Evolutionary conservation across 1,140 invertebrate species (phyloP), one percentile per base, ranked within the genome.

Genomic region (Achroia grisella): DNA sequence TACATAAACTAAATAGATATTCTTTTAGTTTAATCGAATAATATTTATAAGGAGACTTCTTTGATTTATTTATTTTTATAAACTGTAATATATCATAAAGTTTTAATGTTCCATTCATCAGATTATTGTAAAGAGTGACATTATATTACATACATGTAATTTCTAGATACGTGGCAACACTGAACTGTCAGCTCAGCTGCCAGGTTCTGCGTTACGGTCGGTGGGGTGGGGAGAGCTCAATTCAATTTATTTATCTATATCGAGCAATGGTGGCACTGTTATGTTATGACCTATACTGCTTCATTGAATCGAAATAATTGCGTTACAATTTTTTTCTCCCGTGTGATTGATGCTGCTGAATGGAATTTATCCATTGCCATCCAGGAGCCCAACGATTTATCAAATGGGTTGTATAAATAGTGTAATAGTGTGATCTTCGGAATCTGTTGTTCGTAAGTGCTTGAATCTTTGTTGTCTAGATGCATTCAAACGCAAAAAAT

Each of bases 241-340:
- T n/a, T n/a, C n/a, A n/a, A n/a, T n/a, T n/a, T n/a, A n/a, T n/a
- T n/a, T n/a, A n/a, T n/a, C 61, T 68, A 56, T 64, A 67, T 60
- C 61, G 59, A 68, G 63, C 49, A 70, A 79, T 76, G 73, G 73
- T 80, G 70, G 71, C n/a, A n/a, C n/a, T n/a, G n/a, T 23, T 2
- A 23, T 74, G 61, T 73, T 48, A 48, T 60, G 44, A 57, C 55
- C 55, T 49, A 43, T 48, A 48, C 35, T 35, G 37, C 37, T 23
- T 23, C 6, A 23, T 23, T 48, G 43, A 30, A 45, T 48, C 39
- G 39, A 47, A 56, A 39, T 50, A 40, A 51, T 39, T 56, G 48
- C 37, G 17, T 41, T 37, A 23, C 2, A 23, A 23, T 23, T 23
- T 6, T 23, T 6, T 6, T 23, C 2, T 23, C 17, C 6, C 17